Evolutionary conservation across 2,888 invertebrate genomes (phyloP), one percentile per base, ranked within the genome.

Genomic region (Tetramorium bicarinatum): DNA sequence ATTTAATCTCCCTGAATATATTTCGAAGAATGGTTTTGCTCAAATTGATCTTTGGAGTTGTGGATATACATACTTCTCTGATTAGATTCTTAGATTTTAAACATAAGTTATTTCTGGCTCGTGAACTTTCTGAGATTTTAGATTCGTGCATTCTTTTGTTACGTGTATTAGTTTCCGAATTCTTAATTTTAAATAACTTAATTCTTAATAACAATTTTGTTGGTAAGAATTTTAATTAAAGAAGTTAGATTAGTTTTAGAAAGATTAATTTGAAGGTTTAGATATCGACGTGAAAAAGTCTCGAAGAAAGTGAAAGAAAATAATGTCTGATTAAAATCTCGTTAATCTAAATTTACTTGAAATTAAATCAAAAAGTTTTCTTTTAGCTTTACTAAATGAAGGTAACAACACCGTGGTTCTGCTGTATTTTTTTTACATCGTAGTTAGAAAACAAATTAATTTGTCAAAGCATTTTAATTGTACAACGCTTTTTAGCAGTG

Each of bases 401-500:
- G 34, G 18, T 34, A 34, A 8, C 15, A n/a, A 29, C 9, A 41
- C 41, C 4, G 29, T 38, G 3, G 44, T 44, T 38, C 2, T 15
- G 21, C 6, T 49, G 15, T 21, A 56, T 54, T 69, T 15, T 69
- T 15, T 34, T 29, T n/a, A 15, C 34, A 69, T 72, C 18, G 34
- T 18, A 44, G 8, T 29, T 7, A 13, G 13, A 18, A 21, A 69
- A 56, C n/a, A 34, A 59, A 18, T 11, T 59, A n/a, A 47, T 18
- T 79, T 8, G 59, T 47, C 59, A 13, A 67, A 38, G 47, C 34
- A 44, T 59, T 9, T 47, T 34, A 79, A 74, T 79, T 72, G 8
- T 47, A 47, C 18, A 44, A 80, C 13, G 38, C 75, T 47, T 80
- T 56, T 59, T 47, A 77, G 29, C 44, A 8, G 18, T 34, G 49